These are phyloP conservation scores for Oscheius sp. DNA, from an alignment of 1,140 invertebrate genomes.

Conservation along the genomic window DNA sequence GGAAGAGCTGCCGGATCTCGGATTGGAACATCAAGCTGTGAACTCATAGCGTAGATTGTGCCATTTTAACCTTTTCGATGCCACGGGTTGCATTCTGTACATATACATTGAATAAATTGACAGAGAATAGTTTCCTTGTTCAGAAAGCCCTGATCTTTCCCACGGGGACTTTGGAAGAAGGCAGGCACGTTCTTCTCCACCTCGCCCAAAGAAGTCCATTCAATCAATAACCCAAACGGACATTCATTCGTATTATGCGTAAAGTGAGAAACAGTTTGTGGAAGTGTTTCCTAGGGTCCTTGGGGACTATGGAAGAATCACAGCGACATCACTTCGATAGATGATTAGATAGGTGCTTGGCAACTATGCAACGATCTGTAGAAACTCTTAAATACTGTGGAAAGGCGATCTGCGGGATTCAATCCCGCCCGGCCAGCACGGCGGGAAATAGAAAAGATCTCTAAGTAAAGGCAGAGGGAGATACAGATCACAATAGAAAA, in stretches of 20 bases:
- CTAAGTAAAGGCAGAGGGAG: constrained; percentile 3
- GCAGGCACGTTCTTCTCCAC: no score
- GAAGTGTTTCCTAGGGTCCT: background rate
- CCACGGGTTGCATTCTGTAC: no score
- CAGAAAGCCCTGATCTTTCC: no score
- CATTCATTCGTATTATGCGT: background rate
- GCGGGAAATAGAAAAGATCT: background rate
- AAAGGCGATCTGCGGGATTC: constrained; percentile 6
- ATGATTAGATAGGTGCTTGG: background rate
- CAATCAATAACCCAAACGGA: no score
- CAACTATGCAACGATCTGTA: background rate
- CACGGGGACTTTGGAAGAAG: no score
- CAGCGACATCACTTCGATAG: background rate
- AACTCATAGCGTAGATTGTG: background rate
- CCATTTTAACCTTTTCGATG: background rate
- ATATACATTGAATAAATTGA: no score
- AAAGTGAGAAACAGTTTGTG: background rate
- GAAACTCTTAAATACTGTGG: constrained; percentile 6
- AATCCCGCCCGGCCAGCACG: background rate
- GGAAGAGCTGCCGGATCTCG: background rate
- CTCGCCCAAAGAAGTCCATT: no score
- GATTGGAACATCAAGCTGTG: background rate
- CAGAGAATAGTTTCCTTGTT: no score
- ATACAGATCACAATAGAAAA: constrained; percentile 6
- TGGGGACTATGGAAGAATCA: background rate